These are phyloP conservation scores for Drosophila borealis DNA, from an alignment of 2,888 invertebrate genomes.

Conservation along the genomic window DNA sequence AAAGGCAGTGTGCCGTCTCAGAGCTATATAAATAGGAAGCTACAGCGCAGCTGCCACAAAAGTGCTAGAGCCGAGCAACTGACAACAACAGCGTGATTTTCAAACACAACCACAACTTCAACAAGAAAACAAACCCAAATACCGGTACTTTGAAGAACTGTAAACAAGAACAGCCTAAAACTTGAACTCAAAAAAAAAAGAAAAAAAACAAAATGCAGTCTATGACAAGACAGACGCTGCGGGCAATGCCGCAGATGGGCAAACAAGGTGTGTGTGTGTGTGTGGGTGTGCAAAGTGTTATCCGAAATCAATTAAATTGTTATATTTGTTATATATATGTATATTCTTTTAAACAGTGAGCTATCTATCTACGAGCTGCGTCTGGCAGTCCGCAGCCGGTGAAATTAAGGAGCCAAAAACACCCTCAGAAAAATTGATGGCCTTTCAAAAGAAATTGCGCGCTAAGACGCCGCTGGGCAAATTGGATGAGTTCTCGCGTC, in stretches of 20 bases:
- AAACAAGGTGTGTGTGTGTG: conserved; percentile 76
- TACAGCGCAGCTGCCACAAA: conserved; percentile 37
- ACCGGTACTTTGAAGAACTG: conserved; percentile 33
- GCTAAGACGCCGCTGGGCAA: conserved; percentile 89
- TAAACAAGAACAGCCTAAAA: conserved; percentile 13
- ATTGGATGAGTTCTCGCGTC: conserved; percentile 91
- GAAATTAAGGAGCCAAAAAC: conserved; percentile 73
- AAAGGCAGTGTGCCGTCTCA: conserved; percentile 15
- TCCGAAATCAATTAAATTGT: background rate
- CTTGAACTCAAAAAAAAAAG: conserved; percentile 15
- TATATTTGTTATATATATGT: background rate
- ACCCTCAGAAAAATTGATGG: conserved; percentile 87
- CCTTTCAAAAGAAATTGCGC: conserved; percentile 91
- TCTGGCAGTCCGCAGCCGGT: conserved; percentile 36
- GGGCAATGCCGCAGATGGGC: conserved; percentile 69
- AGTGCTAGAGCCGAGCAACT: conserved; percentile 44
- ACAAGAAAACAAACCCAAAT: conserved; percentile 22
- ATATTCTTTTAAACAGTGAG: conserved; percentile 42
- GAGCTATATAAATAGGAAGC: conserved; percentile 43
- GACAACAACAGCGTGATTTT: conserved; percentile 39
- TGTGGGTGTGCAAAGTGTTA: conserved; percentile 6
- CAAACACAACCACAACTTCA: conserved; percentile 14
- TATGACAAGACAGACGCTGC: conserved; percentile 72
- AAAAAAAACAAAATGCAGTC: conserved; percentile 57
- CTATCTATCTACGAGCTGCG: conserved; percentile 70